Conservation (phyloP, 2,113 vertebrate genomes). For the Chitala chitala region DNA sequence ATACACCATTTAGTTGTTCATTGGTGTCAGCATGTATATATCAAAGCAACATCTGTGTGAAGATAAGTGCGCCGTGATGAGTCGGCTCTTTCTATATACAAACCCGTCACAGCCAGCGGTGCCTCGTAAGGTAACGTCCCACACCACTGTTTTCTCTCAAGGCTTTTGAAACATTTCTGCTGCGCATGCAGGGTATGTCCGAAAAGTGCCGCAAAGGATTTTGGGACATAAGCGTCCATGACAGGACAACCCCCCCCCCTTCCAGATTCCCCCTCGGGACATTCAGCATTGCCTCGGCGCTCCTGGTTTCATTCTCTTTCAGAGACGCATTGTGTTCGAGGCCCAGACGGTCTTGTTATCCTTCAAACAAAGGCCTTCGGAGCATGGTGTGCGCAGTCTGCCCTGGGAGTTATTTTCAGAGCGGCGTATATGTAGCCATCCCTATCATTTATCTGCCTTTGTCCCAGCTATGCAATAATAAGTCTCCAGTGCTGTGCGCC, state of each 20-base stretch:
- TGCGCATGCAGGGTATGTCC: not conserved
- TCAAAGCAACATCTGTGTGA: constrained; percentile 8
- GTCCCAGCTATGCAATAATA: not conserved
- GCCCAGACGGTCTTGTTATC: not conserved
- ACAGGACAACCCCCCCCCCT: not conserved
- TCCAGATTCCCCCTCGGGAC: too few species aligned
- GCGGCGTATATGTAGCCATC: not conserved
- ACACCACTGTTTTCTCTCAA: not conserved
- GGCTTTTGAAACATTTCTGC: not conserved
- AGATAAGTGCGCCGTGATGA: not conserved
- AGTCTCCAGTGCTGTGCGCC: not conserved
- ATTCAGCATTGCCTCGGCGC: too few species aligned
- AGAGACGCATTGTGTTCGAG: not conserved
- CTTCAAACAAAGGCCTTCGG: not conserved
- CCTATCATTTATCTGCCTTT: not conserved
- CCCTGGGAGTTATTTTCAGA: not conserved
- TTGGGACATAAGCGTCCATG: not conserved
- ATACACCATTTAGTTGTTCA: not conserved
- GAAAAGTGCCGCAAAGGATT: not conserved
- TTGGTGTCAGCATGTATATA: not conserved
- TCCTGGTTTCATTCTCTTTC: not conserved
- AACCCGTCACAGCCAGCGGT: not conserved
- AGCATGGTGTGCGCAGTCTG: not conserved
- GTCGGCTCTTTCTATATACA: not conserved
- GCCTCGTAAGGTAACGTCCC: not conserved